Conservation (phyloP, 1,140 invertebrate genomes). For the Brachionus sp. region DNA sequence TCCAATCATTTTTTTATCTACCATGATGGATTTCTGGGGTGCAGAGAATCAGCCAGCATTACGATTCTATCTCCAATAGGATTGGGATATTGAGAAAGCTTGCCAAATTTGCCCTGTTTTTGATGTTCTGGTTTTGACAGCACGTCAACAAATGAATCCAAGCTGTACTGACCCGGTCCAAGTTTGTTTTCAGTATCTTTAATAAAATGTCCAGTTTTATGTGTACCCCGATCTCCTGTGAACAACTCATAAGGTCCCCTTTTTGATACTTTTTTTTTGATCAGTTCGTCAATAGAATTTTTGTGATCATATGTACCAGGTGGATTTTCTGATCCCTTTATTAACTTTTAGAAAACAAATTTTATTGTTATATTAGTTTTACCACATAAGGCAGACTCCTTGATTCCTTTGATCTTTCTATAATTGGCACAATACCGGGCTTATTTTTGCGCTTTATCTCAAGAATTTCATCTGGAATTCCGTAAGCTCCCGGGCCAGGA, state of each 20-base stretch:
- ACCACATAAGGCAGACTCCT: slow-evolving; percentile 31
- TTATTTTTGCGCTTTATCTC: slow-evolving; percentile 29
- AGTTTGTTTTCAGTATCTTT: slow-evolving; percentile 20
- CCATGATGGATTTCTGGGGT: slow-evolving; percentile 7
- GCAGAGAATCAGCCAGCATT: neutral
- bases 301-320: slow-evolving; percentile 34
- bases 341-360: neutral
- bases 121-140: neutral
- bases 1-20: neutral
- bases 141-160: neutral
- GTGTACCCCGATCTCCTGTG: neutral
- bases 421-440: neutral
- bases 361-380: neutral
- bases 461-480: slow-evolving; percentile 30
- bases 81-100: slow-evolving; percentile 20
- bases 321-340: slow-evolving; percentile 10
- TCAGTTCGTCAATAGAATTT: slow-evolving; percentile 28
- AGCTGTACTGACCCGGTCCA: slow-evolving; percentile 41
- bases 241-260: slow-evolving; percentile 44
- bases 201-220: slow-evolving; percentile 27
- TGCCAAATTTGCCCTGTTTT: slow-evolving; percentile 40
- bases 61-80: neutral
- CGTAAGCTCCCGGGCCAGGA: slow-evolving; percentile 21
- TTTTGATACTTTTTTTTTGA: slow-evolving; percentile 24
- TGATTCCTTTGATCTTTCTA: slow-evolving; percentile 9